phyloP scores from a whole-genome alignment of 2,797 vertebrate genomes.

The Notolepis coatsorum region DNA sequence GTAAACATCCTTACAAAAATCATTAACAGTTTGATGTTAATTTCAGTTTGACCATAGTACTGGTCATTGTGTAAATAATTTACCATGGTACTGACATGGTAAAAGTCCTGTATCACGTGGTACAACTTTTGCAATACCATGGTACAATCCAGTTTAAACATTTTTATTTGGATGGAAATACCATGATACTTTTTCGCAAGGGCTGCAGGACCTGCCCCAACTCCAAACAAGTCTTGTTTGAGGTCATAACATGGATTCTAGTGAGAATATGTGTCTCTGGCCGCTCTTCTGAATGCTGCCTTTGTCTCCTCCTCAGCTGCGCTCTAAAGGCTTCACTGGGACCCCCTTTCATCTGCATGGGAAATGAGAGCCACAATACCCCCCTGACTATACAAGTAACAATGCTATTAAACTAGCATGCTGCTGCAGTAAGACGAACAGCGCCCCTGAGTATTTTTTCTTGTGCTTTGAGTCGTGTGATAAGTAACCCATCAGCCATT shows the following conservation, averaged over 20 bases:
- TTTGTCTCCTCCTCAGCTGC: slow-evolving; percentile 54
- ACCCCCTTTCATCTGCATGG: slow-evolving; percentile 20
- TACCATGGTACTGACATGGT: too few species aligned
- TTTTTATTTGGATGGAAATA: too few species aligned
- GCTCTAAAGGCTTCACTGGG: slow-evolving; percentile 20
- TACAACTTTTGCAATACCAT: too few species aligned
- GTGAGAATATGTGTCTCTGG: slow-evolving; percentile 19
- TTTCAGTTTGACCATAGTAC: too few species aligned
- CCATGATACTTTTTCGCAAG: too few species aligned
- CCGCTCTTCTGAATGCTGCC: slow-evolving; percentile 44
- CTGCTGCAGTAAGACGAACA: background rate
- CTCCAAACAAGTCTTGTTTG: slow-evolving; percentile 52
- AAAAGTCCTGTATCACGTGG: too few species aligned
- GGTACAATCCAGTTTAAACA: too few species aligned
- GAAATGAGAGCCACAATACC: background rate
- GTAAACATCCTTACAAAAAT: too few species aligned
- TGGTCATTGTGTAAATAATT: too few species aligned
- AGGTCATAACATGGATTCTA: slow-evolving; percentile 45
- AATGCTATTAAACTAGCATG: background rate
- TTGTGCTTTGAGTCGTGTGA: background rate
- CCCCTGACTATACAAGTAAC: background rate
- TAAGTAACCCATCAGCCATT: background rate
- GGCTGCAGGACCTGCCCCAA: slow-evolving; percentile 27
- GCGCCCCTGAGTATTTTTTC: background rate
- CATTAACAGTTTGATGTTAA: too few species aligned